A percentile compares a stretch with the other conserved stretches of the same genome.
Evolutionary conservation across 2,888 invertebrate genomes (phyloP).

Genomic region (Agonopterix heracliana): DNA sequence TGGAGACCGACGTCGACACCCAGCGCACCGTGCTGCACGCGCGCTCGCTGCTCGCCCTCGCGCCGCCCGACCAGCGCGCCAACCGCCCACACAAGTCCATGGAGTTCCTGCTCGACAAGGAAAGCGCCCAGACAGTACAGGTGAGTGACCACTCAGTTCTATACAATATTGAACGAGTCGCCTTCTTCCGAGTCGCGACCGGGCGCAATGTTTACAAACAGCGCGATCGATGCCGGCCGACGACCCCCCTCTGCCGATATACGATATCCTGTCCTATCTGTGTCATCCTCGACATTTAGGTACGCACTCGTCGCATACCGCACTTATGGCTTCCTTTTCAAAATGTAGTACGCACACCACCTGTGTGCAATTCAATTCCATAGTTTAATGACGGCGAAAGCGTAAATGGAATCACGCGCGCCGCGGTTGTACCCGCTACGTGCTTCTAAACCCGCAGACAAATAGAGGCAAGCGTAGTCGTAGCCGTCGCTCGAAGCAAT

Average conservation of each 20-base stretch:
- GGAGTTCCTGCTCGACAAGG: slow-evolving; percentile 96
- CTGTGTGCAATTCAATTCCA: background rate
- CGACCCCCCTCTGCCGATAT: slow-evolving; percentile 31
- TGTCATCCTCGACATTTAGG: slow-evolving; percentile 13
- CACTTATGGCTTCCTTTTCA: slow-evolving; percentile 9
- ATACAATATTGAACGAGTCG: background rate
- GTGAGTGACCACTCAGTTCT: slow-evolving; percentile 70
- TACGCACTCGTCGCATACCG: slow-evolving; percentile 12
- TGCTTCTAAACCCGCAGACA: slow-evolving; percentile 11
- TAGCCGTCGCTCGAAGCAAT: background rate
- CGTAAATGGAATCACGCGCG: slow-evolving; percentile 20
- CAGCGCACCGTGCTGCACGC: slow-evolving; percentile 72
- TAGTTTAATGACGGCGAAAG: slow-evolving; percentile 19
- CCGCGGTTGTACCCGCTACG: slow-evolving; percentile 10
- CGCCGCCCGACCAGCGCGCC: slow-evolving; percentile 66
- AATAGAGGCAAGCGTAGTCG: background rate
- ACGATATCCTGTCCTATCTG: slow-evolving; percentile 1
- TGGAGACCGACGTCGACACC: slow-evolving; percentile 93
- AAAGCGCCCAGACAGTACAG: slow-evolving; percentile 91
- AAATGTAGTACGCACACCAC: background rate
- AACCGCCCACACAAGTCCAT: slow-evolving; percentile 89
- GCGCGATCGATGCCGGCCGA: slow-evolving; percentile 50
- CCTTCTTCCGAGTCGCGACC: slow-evolving; percentile 6
- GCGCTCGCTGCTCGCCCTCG: slow-evolving; percentile 70
- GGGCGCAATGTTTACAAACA: slow-evolving; percentile 67